Conservation (phyloP, 2,888 invertebrate genomes). For the Acanthosepion lycidas region DNA sequence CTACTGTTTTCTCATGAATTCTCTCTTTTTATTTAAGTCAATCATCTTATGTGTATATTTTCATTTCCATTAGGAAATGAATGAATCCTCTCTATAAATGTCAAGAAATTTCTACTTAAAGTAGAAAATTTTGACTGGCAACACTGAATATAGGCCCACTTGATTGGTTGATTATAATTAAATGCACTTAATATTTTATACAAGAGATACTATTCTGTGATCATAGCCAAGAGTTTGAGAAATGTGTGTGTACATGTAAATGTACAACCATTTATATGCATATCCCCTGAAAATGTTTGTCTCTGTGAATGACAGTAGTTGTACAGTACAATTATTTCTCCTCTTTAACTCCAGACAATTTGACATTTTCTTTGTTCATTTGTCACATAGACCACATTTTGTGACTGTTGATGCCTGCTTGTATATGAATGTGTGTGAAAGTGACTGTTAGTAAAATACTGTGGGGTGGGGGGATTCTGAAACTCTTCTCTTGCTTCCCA, state of each 20-base stretch:
- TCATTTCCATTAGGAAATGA: neutral
- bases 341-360: neutral
- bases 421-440: neutral
- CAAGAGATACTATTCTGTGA: slow-evolving; percentile 22
- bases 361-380: neutral
- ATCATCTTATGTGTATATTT: neutral
- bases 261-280: neutral
- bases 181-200: slow-evolving; percentile 11
- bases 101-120: neutral
- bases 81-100: neutral
- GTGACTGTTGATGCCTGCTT: neutral
- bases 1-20: neutral
- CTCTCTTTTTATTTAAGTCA: neutral
- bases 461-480: neutral
- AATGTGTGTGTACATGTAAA: neutral
- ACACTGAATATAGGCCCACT: neutral
- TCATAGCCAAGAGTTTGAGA: slow-evolving; percentile 15
- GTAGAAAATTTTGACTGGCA: neutral
- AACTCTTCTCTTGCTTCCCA: neutral
- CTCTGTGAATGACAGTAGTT: neutral
- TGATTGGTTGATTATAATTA: neutral
- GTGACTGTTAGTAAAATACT: neutral
- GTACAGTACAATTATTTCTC: neutral
- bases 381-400: neutral
- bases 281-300: neutral